A percentile compares a stretch with the other conserved stretches of the same genome.
phyloP scores from a whole-genome alignment of 2,888 invertebrate species.

The Oxycera nigricornis region DNA sequence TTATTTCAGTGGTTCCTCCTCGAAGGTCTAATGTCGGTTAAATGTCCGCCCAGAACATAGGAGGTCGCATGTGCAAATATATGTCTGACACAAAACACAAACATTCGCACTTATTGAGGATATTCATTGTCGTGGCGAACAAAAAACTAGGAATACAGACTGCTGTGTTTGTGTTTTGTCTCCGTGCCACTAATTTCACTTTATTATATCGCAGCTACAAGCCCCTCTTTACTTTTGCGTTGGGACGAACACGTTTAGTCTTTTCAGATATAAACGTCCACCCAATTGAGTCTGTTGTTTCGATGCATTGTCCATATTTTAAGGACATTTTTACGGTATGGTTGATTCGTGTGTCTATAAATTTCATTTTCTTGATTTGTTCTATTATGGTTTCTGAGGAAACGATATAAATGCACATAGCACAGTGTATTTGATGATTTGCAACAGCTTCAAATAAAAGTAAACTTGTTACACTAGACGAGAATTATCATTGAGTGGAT shows the following conservation, averaged over 20 bases:
- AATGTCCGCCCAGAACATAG: constrained; percentile 14
- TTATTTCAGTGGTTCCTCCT: constrained; percentile 24
- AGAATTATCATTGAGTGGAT: no score
- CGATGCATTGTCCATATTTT: constrained; percentile 18
- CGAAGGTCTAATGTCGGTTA: constrained; percentile 15
- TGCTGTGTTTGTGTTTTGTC: constrained; percentile 20
- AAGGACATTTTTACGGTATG: constrained; percentile 19
- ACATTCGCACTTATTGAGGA: constrained; percentile 41
- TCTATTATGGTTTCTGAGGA: no score
- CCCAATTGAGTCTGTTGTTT: background rate
- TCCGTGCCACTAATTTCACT: constrained; percentile 28
- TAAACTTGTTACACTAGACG: no score
- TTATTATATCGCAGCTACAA: constrained; percentile 19
- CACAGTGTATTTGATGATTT: no score
- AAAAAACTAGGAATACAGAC: constrained; percentile 13
- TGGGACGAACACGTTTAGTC: background rate
- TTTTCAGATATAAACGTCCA: background rate
- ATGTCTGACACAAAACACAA: constrained; percentile 40
- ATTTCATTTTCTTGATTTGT: constrained; percentile 8
- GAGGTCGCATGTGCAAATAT: constrained; percentile 38
- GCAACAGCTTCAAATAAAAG: no score
- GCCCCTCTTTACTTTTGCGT: constrained; percentile 10
- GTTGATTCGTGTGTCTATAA: constrained; percentile 28
- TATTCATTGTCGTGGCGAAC: constrained; percentile 28
- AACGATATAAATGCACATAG: no score